Evolutionary conservation across 1,140 invertebrate genomes (phyloP).

Genomic region (Bombus waltoni): DNA sequence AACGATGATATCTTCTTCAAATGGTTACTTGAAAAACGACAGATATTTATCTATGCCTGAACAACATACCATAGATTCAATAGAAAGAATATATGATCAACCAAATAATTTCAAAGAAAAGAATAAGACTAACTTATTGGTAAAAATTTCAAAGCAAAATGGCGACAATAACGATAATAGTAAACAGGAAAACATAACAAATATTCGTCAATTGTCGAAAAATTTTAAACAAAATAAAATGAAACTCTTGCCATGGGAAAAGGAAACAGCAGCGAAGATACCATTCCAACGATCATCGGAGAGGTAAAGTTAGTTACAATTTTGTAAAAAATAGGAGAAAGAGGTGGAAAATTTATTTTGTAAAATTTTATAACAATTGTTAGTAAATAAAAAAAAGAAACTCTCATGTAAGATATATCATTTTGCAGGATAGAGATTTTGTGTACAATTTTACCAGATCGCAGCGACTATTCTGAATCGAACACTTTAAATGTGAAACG

Average conservation of each 20-base stretch:
- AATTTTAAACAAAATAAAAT: not conserved
- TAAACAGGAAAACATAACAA: not conserved
- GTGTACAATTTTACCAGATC: not conserved
- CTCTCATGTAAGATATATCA: not conserved
- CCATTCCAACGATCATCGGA: not conserved
- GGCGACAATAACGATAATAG: not conserved
- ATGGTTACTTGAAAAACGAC: too few relatives aligned
- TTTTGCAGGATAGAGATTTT: not conserved
- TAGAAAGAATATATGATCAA: too few relatives aligned
- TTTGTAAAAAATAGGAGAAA: not conserved
- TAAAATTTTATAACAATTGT: not conserved
- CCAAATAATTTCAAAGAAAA: not conserved
- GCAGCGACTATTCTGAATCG: not conserved
- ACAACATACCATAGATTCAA: not conserved
- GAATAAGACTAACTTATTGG: not conserved
- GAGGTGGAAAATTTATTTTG: not conserved
- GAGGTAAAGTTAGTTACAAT: not conserved
- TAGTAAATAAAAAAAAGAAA: too few relatives aligned
- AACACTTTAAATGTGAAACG: not conserved
- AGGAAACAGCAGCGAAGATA: not conserved
- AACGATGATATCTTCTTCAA: too few relatives aligned
- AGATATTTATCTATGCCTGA: not conserved
- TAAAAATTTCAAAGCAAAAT: not conserved
- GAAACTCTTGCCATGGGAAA: not conserved
- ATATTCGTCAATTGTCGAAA: not conserved